Percentiles rank a stretch among this genome's conserved stretches.
Evolutionary conservation across 2,797 vertebrate species (phyloP).

Genomic region (Bradypus variegatus): DNA sequence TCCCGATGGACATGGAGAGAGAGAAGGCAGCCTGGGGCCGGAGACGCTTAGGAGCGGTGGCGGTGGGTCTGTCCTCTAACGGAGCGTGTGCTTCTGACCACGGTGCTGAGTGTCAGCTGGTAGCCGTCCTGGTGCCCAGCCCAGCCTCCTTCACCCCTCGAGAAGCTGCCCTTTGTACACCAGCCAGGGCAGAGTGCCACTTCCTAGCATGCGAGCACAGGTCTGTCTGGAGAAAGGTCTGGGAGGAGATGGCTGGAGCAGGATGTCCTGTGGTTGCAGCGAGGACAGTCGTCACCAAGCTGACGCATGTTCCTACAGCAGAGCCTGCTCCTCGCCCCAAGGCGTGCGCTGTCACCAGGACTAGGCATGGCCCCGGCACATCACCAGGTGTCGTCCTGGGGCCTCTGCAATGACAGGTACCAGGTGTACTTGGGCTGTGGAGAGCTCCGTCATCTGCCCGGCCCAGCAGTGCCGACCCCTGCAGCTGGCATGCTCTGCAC

Average conservation of each 20-base stretch:
- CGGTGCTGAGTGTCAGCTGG: neutral
- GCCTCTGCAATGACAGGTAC: too few relatives aligned
- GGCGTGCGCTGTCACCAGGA: neutral
- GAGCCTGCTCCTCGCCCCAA: neutral
- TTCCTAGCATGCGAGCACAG: accelerated
- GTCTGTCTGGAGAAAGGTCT: neutral
- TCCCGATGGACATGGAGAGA: neutral
- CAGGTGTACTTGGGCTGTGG: too few relatives aligned
- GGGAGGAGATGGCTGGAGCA: neutral
- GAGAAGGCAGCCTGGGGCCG: too few relatives aligned
- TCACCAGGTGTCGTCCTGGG: too few relatives aligned
- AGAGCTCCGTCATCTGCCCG: too few relatives aligned
- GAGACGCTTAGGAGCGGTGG: too few relatives aligned
- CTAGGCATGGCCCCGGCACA: too few relatives aligned
- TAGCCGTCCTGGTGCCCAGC: neutral
- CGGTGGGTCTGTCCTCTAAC: too few relatives aligned
- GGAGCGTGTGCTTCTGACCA: neutral
- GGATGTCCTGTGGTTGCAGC: accelerated
- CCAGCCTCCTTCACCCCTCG: neutral
- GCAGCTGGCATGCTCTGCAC: accelerated
- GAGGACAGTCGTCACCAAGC: neutral
- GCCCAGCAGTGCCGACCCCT: neutral
- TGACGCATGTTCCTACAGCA: neutral
- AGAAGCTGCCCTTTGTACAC: too few relatives aligned
- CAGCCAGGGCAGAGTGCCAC: accelerated